A percentile compares a stretch with the other conserved stretches of the same genome.
These are phyloP conservation scores for Cryptocephalus moraei DNA, from an alignment of 2,888 invertebrate species.

Conservation along the genomic window DNA sequence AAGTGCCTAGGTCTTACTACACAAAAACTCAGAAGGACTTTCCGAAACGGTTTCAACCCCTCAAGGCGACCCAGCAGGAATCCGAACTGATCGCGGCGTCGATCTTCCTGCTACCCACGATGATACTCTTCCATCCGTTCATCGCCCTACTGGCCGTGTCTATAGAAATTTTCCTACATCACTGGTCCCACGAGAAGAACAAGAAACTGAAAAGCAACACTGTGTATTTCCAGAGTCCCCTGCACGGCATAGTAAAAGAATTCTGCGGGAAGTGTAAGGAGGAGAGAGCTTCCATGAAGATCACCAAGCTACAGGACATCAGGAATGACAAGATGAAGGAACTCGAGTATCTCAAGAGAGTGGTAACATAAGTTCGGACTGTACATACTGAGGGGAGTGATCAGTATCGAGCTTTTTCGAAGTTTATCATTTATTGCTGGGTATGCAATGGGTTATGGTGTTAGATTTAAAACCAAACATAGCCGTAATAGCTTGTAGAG, in stretches of 20 bases:
- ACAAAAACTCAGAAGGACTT: not conserved
- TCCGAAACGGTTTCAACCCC: not conserved
- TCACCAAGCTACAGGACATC: conserved; percentile 56
- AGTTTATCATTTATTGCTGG: too few species aligned
- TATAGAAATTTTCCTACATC: conserved; percentile 53
- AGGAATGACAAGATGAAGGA: conserved; percentile 35
- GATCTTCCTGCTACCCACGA: conserved; percentile 49
- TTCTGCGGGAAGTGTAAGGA: conserved; percentile 60
- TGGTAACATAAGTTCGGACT: conserved; percentile 22
- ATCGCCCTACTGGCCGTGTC: conserved; percentile 42
- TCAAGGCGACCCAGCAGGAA: conserved; percentile 12
- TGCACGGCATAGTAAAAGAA: conserved; percentile 55
- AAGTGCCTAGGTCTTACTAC: conserved; percentile 21
- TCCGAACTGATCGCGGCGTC: conserved; percentile 23
- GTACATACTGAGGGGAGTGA: too few species aligned
- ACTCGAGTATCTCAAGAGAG: conserved; percentile 28
- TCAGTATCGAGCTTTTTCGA: too few species aligned
- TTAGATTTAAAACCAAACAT: too few species aligned
- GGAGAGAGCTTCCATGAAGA: conserved; percentile 49
- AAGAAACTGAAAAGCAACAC: conserved; percentile 45
- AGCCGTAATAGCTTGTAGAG: too few species aligned
- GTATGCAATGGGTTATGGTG: too few species aligned
- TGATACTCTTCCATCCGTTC: conserved; percentile 47
- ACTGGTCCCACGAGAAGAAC: conserved; percentile 60
- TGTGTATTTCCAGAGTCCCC: conserved; percentile 58